A percentile compares a stretch with the other conserved stretches of the same genome.
These are phyloP conservation scores for Trichomalopsis sarcophagae DNA, from an alignment of 1,140 invertebrate species.

Conservation along the genomic window DNA sequence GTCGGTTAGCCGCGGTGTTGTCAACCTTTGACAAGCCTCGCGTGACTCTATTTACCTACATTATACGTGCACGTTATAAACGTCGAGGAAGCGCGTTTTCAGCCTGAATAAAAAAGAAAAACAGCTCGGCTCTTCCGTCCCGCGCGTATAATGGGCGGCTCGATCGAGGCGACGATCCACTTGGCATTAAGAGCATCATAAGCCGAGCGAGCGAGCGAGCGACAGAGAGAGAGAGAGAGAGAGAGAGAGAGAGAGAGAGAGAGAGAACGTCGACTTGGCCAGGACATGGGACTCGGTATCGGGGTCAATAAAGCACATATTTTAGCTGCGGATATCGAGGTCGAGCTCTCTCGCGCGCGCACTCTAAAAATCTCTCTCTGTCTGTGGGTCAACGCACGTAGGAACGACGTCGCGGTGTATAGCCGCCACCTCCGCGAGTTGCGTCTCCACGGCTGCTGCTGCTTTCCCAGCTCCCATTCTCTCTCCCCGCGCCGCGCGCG, in stretches of 20 bases:
- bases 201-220: background rate
- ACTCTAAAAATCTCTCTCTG: slow-evolving; percentile 2
- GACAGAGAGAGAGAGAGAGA: background rate
- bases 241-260: background rate
- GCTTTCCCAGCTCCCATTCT: background rate
- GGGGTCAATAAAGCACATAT: slow-evolving; percentile 33
- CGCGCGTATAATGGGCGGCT: background rate
- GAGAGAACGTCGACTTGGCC: background rate
- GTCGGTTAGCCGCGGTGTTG: background rate
- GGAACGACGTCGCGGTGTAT: background rate
- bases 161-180: background rate
- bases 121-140: no score
- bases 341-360: slow-evolving; percentile 16
- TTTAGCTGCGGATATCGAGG: slow-evolving; percentile 18
- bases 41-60: background rate
- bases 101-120: background rate
- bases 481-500: background rate
- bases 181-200: background rate
- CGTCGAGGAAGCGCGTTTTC: background rate
- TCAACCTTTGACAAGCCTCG: background rate
- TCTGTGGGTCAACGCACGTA: slow-evolving; percentile 26
- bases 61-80: background rate
- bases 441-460: background rate
- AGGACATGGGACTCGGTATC: background rate
- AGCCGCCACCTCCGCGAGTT: background rate